phyloP scores from a whole-genome alignment of 2,113 vertebrate species.

The Podarcis cretensis region DNA sequence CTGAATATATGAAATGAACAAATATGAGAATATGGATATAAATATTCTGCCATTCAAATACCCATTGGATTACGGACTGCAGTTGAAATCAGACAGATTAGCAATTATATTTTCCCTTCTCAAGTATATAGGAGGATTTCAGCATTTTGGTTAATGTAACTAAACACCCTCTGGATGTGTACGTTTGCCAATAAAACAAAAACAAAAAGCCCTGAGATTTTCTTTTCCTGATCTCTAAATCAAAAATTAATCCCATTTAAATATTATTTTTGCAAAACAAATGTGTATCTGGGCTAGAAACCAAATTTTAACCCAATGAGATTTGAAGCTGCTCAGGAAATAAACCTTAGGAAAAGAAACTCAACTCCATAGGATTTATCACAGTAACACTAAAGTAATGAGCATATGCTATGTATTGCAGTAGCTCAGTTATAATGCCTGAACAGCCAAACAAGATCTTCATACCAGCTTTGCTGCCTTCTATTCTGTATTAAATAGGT shows the following conservation, averaged over 20 bases:
- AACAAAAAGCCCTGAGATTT: neutral
- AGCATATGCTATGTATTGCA: slow-evolving; percentile 28
- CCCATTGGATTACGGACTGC: neutral
- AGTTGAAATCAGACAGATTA: neutral
- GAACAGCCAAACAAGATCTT: slow-evolving; percentile 6
- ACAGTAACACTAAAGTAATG: slow-evolving; percentile 39
- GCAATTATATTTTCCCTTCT: neutral
- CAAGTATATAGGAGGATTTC: slow-evolving; percentile 6
- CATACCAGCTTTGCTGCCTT: neutral
- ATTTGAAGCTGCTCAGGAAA: slow-evolving; percentile 47
- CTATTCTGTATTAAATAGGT: neutral
- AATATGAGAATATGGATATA: neutral
- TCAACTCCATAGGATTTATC: slow-evolving; percentile 20
- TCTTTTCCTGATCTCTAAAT: slow-evolving; percentile 33
- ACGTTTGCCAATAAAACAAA: neutral
- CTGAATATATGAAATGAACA: slow-evolving; percentile 1
- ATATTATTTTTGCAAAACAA: slow-evolving; percentile 45
- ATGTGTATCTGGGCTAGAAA: slow-evolving; percentile 32
- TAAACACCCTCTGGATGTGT: neutral
- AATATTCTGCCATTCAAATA: neutral
- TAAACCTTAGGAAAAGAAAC: slow-evolving; percentile 35
- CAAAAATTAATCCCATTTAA: slow-evolving; percentile 48
- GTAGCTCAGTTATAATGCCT: slow-evolving; percentile 31
- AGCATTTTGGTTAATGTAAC: neutral
- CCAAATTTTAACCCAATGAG: slow-evolving; percentile 42